These are phyloP conservation scores for Hypomecis punctinalis DNA, from an alignment of 2,888 invertebrate species.

Conservation along the genomic window DNA sequence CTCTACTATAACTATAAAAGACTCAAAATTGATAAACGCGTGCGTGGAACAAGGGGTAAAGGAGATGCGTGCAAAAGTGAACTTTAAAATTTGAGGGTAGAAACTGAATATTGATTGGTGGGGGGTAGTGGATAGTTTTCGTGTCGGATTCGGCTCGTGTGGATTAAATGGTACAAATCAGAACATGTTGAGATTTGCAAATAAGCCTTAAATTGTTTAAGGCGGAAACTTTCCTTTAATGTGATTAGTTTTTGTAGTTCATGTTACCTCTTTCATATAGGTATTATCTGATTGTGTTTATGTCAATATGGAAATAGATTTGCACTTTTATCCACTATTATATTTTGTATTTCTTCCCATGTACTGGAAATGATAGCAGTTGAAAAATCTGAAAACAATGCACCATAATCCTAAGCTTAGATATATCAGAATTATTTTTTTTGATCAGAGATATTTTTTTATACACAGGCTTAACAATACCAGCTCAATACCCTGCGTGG, in stretches of 20 bases:
- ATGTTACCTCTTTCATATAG: no score
- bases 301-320: no score
- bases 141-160: slow-evolving; percentile 1
- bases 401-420: no score
- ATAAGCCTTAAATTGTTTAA: background rate
- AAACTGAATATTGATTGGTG: background rate
- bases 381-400: no score
- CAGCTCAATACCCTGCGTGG: no score
- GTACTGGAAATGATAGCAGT: no score
- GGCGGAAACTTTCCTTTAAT: background rate
- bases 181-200: slow-evolving; percentile 1
- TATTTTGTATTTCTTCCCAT: no score
- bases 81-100: background rate
- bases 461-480: no score
- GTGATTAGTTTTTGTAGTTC: background rate
- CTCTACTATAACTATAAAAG: slow-evolving; percentile 4
- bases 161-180: slow-evolving; percentile 22
- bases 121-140: slow-evolving; percentile 2
- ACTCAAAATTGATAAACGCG: background rate
- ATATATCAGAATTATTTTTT: no score
- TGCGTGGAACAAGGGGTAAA: slow-evolving; percentile 10
- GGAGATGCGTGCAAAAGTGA: slow-evolving; percentile 3
- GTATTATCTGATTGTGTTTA: no score
- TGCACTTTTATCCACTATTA: no score
- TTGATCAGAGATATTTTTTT: no score